These are phyloP conservation scores for Cyaniris semiargus DNA, from an alignment of 2,888 invertebrate genomes.

Conservation along the genomic window DNA sequence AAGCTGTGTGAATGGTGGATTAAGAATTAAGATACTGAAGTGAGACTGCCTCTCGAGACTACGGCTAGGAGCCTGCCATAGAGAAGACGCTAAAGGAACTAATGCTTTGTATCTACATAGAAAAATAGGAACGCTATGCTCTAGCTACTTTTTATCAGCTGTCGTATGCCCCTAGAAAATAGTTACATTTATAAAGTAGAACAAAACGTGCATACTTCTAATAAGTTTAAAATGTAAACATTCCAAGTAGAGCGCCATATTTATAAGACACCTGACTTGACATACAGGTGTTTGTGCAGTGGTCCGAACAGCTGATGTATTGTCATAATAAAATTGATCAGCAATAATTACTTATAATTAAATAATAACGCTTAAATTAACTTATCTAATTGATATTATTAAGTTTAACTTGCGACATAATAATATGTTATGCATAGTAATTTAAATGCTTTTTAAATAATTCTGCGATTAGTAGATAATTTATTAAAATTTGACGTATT, in stretches of 20 bases:
- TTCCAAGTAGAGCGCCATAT: conserved; percentile 1
- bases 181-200: neutral
- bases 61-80: no score
- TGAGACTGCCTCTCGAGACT: no score
- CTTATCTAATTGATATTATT: conserved; percentile 42
- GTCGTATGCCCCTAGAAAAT: neutral
- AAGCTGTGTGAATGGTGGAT: no score
- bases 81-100: no score
- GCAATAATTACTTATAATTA: conserved; percentile 10
- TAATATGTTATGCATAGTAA: neutral
- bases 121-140: neutral
- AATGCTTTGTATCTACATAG: no score
- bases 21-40: no score
- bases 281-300: neutral
- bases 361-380: neutral
- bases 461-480: no score
- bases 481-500: no score
- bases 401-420: neutral
- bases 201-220: neutral
- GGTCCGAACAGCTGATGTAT: neutral
- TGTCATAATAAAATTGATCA: neutral
- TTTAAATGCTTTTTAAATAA: neutral
- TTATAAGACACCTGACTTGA: neutral
- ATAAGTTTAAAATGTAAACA: neutral
- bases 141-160: neutral